These are phyloP conservation scores for Drosophila niveifrons DNA, from an alignment of 2,888 invertebrate species.

Conservation along the genomic window DNA sequence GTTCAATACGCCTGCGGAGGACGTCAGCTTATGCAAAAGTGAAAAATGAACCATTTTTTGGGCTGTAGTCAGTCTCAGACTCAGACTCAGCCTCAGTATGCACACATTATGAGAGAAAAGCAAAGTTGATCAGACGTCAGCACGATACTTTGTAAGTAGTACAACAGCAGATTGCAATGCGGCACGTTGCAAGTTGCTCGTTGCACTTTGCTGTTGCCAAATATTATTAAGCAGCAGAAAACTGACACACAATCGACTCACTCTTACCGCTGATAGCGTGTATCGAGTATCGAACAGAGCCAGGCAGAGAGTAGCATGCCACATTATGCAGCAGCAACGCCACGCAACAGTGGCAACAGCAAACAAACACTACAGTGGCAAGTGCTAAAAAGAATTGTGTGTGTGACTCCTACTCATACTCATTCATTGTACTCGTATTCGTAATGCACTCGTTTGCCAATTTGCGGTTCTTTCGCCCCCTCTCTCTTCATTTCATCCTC, in stretches of 20 bases:
- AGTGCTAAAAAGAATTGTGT: background rate
- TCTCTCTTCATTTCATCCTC: conserved; percentile 18
- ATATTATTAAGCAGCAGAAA: conserved; percentile 47
- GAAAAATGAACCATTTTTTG: conserved; percentile 45
- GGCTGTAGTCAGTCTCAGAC: background rate
- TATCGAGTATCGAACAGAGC: background rate
- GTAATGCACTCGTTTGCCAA: conserved; percentile 18
- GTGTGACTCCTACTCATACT: conserved; percentile 3
- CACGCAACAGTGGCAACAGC: conserved; percentile 16
- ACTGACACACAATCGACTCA: conserved; percentile 17
- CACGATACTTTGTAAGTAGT: conserved; percentile 33
- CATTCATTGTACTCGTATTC: conserved; percentile 5
- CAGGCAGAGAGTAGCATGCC: conserved; percentile 49
- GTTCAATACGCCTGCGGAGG: conserved; percentile 52
- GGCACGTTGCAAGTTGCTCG: conserved; percentile 55
- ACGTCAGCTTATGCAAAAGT: conserved; percentile 46
- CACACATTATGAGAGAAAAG: conserved; percentile 48
- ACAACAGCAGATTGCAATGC: conserved; percentile 42
- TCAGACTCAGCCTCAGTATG: conserved; percentile 2
- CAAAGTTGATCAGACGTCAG: conserved; percentile 60
- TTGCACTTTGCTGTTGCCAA: conserved; percentile 62
- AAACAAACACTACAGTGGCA: conserved; percentile 33
- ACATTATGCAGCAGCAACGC: conserved; percentile 63
- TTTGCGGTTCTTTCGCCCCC: conserved; percentile 14
- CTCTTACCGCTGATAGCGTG: conserved; percentile 19